Evolutionary conservation across 2,888 invertebrate species (phyloP), one percentile per base, ranked within the genome.

Genomic region (Drosophila cyrtoloma): DNA sequence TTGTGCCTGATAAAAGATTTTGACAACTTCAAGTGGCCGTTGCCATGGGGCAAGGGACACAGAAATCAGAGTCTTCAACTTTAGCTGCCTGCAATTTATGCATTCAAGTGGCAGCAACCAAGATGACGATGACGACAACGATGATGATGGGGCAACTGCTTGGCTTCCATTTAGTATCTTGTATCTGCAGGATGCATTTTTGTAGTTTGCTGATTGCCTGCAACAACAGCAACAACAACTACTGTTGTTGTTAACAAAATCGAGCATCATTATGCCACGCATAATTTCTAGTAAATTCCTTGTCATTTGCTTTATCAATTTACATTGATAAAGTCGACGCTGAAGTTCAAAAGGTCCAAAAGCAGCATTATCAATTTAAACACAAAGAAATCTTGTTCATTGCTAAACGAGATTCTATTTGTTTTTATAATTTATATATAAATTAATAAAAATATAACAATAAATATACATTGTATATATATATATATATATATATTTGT

Each of bases 1-100:
- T 79, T 79, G 62, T 44, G 62, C 42, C 72, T 80, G 71, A 76
- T 71, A 85, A 82, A 82, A 85, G 78, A 82, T 89, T 82, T 85
- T 85, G 90, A 86, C 88, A 85, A 81, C 76, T 87, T 86, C 85
- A 86, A 86, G 88, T 87, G 88, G 85, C 77, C 74, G 70, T 64
- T 69, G 67, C 81, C 69, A 64, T 19, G 28, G n/a, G 52, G 12
- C 26, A 55, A 33, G 56, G 56, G 56, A 30, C 39, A 22, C 28
- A 28, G 28, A 73, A 70, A 70, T 66, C 69, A 63, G 63, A 72
- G 59, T 81, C 86, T 84, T 81, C 86, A 81, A 58, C 77, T 84
- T 81, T 76, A 70, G 75, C 74, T 81, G 80, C 68, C 71, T 82
- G 82, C 86, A 89, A 89, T 89, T 86, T 86, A 86, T 87, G 90